These are phyloP conservation scores for Drosophila truncata DNA, from an alignment of 1,140 invertebrate genomes.

Conservation along the genomic window DNA sequence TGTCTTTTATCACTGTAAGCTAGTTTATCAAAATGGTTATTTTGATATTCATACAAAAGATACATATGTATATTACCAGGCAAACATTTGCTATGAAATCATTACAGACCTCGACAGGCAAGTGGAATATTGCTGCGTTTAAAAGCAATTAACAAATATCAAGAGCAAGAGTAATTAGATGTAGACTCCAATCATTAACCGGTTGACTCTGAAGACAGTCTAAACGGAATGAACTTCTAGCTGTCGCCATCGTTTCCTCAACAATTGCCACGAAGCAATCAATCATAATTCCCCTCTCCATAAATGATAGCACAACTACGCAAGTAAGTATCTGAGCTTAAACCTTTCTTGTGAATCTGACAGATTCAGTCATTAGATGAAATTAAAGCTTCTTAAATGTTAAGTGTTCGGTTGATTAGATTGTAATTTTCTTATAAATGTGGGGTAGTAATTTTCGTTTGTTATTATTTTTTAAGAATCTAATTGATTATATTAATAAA, in stretches of 20 bases:
- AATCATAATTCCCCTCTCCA: conserved; percentile 31
- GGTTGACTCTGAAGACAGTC: conserved; percentile 12
- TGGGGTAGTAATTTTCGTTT: background rate
- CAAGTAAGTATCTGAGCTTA: background rate
- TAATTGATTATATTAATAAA: background rate
- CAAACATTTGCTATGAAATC: background rate
- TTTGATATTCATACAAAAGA: background rate
- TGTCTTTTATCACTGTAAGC: conserved; percentile 6
- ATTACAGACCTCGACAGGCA: background rate
- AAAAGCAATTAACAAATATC: conserved; percentile 28
- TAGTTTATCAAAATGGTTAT: conserved; percentile 23
- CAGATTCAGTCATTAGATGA: background rate
- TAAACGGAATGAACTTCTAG: conserved; percentile 26
- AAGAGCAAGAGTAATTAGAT: conserved; percentile 28
- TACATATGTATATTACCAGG: background rate
- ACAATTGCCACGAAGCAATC: conserved; percentile 23
- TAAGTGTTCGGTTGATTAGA: background rate
- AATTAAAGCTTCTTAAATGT: background rate
- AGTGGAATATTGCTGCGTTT: conserved; percentile 9
- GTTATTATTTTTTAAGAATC: background rate
- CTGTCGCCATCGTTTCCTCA: conserved; percentile 6
- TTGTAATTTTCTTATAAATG: background rate
- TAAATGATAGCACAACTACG: background rate
- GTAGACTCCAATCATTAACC: conserved; percentile 33
- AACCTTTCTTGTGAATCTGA: conserved; percentile 5